phyloP scores from a whole-genome alignment of 1,140 invertebrate species.

The Aphidius gifuensis region DNA sequence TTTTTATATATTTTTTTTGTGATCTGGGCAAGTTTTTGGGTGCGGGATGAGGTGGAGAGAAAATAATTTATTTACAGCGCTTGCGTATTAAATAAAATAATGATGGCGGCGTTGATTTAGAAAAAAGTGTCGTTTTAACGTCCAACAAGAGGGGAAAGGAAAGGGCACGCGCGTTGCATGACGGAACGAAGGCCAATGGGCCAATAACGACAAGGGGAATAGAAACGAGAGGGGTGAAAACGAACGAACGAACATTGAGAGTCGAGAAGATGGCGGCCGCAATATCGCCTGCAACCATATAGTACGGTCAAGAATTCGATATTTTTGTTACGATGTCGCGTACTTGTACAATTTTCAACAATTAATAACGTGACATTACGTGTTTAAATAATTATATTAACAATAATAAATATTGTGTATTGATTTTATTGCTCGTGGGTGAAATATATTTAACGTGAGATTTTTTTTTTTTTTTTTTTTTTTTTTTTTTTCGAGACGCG shows the following conservation, averaged over 20 bases:
- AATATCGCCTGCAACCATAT: conserved; percentile 43
- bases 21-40: conserved; percentile 6
- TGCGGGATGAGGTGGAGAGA: neutral
- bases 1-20: conserved; percentile 16
- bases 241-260: conserved; percentile 36
- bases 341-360: conserved; percentile 29
- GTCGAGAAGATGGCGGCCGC: conserved; percentile 50
- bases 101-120: neutral
- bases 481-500: conserved; percentile 43
- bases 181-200: conserved; percentile 26
- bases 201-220: neutral
- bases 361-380: conserved; percentile 13
- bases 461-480: neutral
- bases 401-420: conserved; percentile 25
- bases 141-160: conserved; percentile 13
- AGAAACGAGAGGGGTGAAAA: conserved; percentile 31
- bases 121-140: neutral
- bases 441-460: conserved; percentile 1
- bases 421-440: conserved; percentile 12
- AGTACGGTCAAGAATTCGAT: conserved; percentile 44
- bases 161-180: conserved; percentile 35
- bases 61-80: neutral
- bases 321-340: conserved; percentile 41
- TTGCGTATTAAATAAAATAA: neutral
- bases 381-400: conserved; percentile 26